These are phyloP conservation scores for Ploceus nigricollis DNA, from an alignment of 2,113 vertebrate genomes.

Conservation along the genomic window DNA sequence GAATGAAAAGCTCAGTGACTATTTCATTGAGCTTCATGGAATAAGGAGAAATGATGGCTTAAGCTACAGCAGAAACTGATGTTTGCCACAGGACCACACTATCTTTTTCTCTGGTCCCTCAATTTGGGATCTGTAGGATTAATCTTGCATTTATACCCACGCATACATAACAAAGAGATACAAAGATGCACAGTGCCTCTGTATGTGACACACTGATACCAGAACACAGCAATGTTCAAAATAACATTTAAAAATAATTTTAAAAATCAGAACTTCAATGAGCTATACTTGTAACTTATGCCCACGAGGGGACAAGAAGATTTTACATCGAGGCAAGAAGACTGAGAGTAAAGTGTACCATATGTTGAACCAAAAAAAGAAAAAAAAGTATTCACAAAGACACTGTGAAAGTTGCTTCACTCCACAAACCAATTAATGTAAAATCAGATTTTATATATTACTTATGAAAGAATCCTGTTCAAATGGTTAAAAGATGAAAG, in stretches of 20 bases:
- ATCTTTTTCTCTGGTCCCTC: neutral
- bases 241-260: neutral
- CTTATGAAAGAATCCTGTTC: neutral
- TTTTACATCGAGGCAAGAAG: neutral
- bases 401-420: neutral
- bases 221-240: neutral
- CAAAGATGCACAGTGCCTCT: neutral
- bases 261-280: neutral
- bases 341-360: neutral
- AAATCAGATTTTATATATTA: slow-evolving; percentile 8
- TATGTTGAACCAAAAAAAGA: neutral
- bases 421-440: neutral
- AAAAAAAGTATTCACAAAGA: neutral
- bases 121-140: neutral
- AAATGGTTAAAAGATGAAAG: slow-evolving; percentile 45
- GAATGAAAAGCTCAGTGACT: neutral
- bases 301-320: neutral
- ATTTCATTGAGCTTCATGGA: neutral
- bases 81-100: neutral
- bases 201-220: neutral
- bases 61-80: neutral
- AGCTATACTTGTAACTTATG: neutral
- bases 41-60: neutral
- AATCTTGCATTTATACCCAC: neutral
- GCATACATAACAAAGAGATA: neutral